Evolutionary conservation across 2,797 vertebrate species (phyloP), one percentile per base, ranked within the genome.

Genomic region (Taenioides sp.): DNA sequence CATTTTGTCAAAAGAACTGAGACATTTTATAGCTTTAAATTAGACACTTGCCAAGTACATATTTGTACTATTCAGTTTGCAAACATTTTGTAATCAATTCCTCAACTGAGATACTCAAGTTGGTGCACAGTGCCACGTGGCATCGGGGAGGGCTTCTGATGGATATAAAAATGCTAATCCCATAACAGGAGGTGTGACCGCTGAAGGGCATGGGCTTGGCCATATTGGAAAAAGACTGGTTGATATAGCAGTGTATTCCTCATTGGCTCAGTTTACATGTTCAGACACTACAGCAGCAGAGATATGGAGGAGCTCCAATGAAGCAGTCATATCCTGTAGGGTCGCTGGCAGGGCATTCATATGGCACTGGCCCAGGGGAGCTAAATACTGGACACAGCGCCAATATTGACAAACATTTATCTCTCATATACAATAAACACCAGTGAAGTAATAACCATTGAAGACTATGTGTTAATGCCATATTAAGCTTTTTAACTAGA

Each of bases 321-420:
- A 57, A 10, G 54, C 54, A 1, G 22, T 23, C 22, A 57, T 57
- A 55, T 55, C 54, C 54, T 55, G n/a, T 23, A 11, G 54, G 11
- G 63, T 62, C 69, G 25, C 31, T 72, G 73, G 65, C 65, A 61
- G 47, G 11, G 23, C 20, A 20, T 7, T 0, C 34, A 70, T 23
- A 28, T 80, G 73, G 78, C 69, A 63, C 23, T 0, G 6, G 17
- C 73, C 58, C 78, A 65, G 43, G 25, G 28, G 52, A 70, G 37
- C 49, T 69, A 74, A 82, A 69, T 31, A 74, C 67, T 64, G 66
- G 77, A 74, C 60, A 58, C 50, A 23, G 2, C 12, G 78, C 81
- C 82, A 81, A 49, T 14, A 49, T 52, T 74, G 52, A 73, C 58
- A 54, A 57, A 37, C 80, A 68, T 64, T 27, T 11, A 69, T 79